Conservation (phyloP, 2,113 vertebrate genomes). For the Nycticryphes semicollaris region DNA sequence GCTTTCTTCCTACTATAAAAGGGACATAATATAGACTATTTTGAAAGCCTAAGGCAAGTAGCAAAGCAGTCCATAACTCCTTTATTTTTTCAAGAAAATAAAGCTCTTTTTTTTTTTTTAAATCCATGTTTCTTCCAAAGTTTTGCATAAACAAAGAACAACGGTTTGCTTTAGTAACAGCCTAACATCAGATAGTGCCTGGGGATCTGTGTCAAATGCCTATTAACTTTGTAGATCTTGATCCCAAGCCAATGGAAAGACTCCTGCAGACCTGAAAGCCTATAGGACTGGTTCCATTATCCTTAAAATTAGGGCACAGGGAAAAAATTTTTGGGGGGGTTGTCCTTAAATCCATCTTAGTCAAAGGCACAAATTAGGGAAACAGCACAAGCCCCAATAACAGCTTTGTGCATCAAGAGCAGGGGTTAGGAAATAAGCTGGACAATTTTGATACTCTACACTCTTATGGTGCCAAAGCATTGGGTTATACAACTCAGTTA, state of each 20-base stretch:
- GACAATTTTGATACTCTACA: neutral
- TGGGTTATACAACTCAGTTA: neutral
- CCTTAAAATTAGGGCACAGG: neutral
- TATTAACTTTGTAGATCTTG: constrained; percentile 27
- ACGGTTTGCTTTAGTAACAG: constrained; percentile 27
- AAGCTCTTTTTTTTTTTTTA: neutral
- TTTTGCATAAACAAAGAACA: constrained; percentile 11
- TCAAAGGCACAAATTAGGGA: neutral
- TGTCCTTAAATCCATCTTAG: neutral
- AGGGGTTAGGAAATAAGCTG: neutral
- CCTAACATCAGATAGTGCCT: neutral
- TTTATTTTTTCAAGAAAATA: neutral
- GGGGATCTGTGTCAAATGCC: neutral
- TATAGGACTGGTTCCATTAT: neutral
- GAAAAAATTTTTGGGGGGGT: rapidly evolving
- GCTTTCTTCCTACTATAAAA: neutral
- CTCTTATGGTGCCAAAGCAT: rapidly evolving
- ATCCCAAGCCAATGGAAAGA: constrained; percentile 22
- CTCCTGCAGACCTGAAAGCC: neutral
- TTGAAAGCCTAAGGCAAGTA: neutral
- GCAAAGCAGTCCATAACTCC: neutral
- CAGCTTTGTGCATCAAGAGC: neutral
- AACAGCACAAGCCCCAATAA: neutral
- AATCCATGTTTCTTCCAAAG: neutral
- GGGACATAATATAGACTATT: neutral